These are phyloP conservation scores for Acanthosepion esculentum DNA, from an alignment of 2,888 invertebrate genomes.

Conservation along the genomic window DNA sequence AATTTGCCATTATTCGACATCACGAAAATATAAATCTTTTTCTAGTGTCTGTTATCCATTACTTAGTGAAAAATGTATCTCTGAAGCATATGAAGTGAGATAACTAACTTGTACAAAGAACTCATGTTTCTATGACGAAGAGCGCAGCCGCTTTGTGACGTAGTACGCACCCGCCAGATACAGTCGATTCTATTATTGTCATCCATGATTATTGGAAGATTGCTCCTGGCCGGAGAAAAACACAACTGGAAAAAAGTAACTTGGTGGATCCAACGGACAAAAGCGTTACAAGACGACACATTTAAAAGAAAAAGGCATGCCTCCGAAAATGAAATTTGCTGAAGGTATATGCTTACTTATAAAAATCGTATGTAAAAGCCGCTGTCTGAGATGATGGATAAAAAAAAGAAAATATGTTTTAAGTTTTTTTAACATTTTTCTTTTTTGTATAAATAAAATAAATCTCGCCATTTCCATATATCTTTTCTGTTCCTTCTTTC, in stretches of 20 bases:
- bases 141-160: background rate
- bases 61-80: no score
- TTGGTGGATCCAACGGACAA: background rate
- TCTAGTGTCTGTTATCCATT: no score
- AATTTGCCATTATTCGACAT: no score
- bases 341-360: constrained; percentile 54
- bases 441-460: background rate
- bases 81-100: no score
- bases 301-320: constrained; percentile 53
- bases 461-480: background rate
- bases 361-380: background rate
- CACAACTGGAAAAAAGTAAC: background rate
- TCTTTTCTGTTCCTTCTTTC: background rate
- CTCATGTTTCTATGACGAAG: background rate
- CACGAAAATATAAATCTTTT: no score
- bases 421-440: background rate
- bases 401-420: background rate
- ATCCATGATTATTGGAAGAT: background rate
- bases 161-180: background rate
- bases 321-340: constrained; percentile 61
- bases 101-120: background rate
- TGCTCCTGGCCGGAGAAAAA: background rate
- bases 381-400: background rate
- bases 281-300: background rate
- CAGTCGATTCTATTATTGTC: background rate